Evolutionary conservation across 2,113 vertebrate genomes (phyloP).

Genomic region (Natator depressus): DNA sequence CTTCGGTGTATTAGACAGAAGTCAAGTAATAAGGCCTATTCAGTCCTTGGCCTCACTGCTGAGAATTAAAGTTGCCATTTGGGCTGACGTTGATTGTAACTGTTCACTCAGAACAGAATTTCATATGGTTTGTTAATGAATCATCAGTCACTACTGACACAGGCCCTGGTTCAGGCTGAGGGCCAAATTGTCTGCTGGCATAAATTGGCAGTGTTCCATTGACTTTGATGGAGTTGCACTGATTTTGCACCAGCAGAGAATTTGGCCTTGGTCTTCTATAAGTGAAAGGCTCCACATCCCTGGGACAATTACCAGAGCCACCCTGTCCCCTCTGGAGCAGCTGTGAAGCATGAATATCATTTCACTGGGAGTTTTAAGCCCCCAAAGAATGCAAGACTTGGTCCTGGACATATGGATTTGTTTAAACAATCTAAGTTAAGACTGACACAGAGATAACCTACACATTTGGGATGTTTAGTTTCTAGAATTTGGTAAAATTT

Average conservation of each 20-base stretch:
- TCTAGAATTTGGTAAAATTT: conserved; percentile 57
- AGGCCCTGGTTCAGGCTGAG: neutral
- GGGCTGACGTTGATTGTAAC: neutral
- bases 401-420: conserved; percentile 55
- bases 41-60: accelerated
- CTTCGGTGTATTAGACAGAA: neutral
- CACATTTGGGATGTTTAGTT: conserved; percentile 57
- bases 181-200: neutral
- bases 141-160: neutral
- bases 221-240: accelerated
- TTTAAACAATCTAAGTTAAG: conserved; percentile 57
- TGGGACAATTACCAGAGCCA: neutral
- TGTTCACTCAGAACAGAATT: neutral
- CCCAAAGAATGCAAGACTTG: conserved; percentile 58
- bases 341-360: neutral
- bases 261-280: neutral
- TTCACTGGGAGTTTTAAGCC: neutral
- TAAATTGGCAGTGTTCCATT: neutral
- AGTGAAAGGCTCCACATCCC: accelerated
- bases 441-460: conserved; percentile 45
- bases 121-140: neutral
- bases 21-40: neutral
- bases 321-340: neutral
- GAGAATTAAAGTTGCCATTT: accelerated
- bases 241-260: neutral